A percentile compares a stretch with the other conserved stretches of the same genome.
These are phyloP conservation scores for Crepidodera aurea DNA, from an alignment of 2,888 invertebrate species.

Conservation along the genomic window DNA sequence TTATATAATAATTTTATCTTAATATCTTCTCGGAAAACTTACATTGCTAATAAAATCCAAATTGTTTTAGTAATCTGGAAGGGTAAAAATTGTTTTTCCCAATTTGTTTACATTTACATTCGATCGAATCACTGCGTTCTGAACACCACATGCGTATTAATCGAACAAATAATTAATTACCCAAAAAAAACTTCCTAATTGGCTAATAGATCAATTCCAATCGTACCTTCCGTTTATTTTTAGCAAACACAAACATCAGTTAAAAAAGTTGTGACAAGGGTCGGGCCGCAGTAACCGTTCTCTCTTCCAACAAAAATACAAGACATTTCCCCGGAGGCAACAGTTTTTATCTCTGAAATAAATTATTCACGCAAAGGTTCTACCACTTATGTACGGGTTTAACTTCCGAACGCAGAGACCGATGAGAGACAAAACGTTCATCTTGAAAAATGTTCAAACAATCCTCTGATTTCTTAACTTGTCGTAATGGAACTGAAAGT, in stretches of 20 bases:
- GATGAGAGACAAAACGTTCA: slow-evolving; percentile 22
- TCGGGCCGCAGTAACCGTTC: slow-evolving; percentile 23
- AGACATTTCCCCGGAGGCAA: slow-evolving; percentile 30
- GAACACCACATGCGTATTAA: no score
- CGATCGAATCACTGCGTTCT: no score
- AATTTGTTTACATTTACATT: no score
- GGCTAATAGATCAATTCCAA: not conserved
- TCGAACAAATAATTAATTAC: no score
- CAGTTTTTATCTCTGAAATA: slow-evolving; percentile 29
- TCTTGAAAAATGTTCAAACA: slow-evolving; percentile 21
- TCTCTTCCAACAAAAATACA: slow-evolving; percentile 31
- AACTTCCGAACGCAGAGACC: slow-evolving; percentile 20
- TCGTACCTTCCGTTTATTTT: not conserved
- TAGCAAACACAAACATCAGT: slow-evolving; percentile 6
- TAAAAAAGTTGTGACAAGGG: slow-evolving; percentile 30
- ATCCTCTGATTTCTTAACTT: slow-evolving; percentile 17
- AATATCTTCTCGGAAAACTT: no score
- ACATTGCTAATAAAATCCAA: no score
- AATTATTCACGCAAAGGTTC: slow-evolving; percentile 33
- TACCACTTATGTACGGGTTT: slow-evolving; percentile 31
- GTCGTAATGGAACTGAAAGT: not conserved
- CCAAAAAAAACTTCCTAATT: not conserved
- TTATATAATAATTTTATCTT: no score
- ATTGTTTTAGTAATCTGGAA: no score
- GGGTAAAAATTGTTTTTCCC: no score